phyloP scores from a whole-genome alignment of 2,113 vertebrate genomes.

The Centropus bengalensis region DNA sequence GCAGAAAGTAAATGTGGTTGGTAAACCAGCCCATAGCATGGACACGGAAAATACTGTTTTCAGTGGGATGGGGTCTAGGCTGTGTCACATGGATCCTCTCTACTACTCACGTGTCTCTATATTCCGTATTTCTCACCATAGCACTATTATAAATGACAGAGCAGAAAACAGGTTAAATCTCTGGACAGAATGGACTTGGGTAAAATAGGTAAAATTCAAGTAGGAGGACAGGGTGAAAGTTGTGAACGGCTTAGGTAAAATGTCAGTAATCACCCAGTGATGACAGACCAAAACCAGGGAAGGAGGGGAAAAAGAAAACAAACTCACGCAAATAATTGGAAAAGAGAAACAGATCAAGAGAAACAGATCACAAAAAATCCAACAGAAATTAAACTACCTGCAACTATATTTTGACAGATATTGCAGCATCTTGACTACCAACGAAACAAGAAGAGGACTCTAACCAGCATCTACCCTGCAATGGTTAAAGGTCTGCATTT shows the following conservation, averaged over 20 bases:
- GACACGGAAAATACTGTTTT: not conserved
- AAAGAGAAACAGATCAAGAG: no score
- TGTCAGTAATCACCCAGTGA: not conserved
- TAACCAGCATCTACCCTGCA: not conserved
- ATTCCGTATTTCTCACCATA: not conserved
- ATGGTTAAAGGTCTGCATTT: not conserved
- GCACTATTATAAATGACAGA: not conserved
- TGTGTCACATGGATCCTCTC: not conserved
- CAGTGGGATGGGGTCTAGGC: not conserved
- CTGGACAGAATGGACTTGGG: no score
- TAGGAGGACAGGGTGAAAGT: not conserved
- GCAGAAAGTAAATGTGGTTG: not conserved
- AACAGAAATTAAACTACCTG: not conserved
- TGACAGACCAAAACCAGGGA: not conserved
- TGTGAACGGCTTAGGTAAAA: not conserved
- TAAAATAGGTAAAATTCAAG: not conserved
- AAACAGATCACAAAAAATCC: not conserved
- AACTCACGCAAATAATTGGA: not conserved
- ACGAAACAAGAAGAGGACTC: not conserved
- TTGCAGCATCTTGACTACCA: not conserved
- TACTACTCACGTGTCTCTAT: not conserved
- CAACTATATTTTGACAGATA: not conserved
- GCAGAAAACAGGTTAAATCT: not conserved
- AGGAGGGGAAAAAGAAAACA: fast-evolving
- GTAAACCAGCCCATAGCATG: not conserved